These are phyloP conservation scores for Phengaris arion DNA, from an alignment of 2,888 invertebrate species.

Conservation along the genomic window DNA sequence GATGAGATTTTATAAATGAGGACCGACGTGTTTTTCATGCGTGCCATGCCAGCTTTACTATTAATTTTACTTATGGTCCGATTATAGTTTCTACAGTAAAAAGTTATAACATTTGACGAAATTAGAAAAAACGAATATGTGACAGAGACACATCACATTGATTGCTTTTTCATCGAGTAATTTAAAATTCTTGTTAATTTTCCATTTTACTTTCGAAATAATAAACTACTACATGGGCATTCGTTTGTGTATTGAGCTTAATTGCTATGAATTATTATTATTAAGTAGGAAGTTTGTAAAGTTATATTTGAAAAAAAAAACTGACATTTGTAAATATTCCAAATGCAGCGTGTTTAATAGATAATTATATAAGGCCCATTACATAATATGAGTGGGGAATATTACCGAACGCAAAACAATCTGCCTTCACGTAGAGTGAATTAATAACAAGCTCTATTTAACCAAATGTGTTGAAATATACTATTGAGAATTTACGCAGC, in stretches of 20 bases:
- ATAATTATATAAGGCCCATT: not conserved
- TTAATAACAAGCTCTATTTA: not conserved
- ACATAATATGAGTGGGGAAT: not conserved
- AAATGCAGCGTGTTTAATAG: constrained; percentile 1
- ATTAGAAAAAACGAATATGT: not conserved
- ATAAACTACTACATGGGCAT: not conserved
- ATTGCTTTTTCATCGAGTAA: no score
- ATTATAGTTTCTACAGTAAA: not conserved
- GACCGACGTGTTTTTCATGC: constrained; percentile 43
- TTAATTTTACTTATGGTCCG: not conserved
- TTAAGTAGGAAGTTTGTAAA: not conserved
- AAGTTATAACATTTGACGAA: not conserved
- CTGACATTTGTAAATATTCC: not conserved
- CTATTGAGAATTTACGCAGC: no score
- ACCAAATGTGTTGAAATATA: no score
- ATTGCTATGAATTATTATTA: not conserved
- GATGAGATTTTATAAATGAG: constrained; percentile 46
- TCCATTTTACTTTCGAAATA: not conserved
- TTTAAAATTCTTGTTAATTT: no score
- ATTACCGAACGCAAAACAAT: not conserved
- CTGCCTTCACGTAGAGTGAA: not conserved
- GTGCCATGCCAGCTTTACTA: not conserved
- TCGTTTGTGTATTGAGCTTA: not conserved
- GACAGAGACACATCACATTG: no score
- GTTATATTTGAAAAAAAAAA: no score